A percentile compares a stretch with the other conserved stretches of the same genome.
These are phyloP conservation scores for Sanderia malayensis DNA, from an alignment of 30 jellyfish, hydroid and myxozoan species.

Conservation along the genomic window DNA sequence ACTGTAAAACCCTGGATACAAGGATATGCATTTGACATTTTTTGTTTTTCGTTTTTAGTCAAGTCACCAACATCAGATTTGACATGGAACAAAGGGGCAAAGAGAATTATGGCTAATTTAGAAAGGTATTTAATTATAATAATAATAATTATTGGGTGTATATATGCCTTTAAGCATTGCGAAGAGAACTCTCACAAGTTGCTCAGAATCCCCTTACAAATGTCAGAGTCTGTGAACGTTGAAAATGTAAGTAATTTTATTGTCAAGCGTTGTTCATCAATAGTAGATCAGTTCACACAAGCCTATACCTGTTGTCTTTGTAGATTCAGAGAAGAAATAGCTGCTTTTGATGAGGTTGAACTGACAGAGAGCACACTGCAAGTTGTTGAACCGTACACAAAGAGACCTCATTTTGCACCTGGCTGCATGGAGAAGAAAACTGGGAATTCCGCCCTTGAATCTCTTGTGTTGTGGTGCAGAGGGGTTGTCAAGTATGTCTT, in stretches of 20 bases:
- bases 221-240: too few relatives aligned
- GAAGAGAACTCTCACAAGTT: too few relatives aligned
- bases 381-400: slow-evolving; percentile 66
- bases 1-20: not conserved
- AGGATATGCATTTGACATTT: not conserved
- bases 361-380: slow-evolving; percentile 71
- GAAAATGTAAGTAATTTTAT: too few relatives aligned
- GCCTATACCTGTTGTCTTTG: too few relatives aligned
- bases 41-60: slow-evolving; percentile 47
- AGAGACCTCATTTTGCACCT: slow-evolving; percentile 73
- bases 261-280: too few relatives aligned
- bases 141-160: too few relatives aligned
- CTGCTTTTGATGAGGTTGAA: slow-evolving; percentile 78
- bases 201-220: too few relatives aligned
- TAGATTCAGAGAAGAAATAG: slow-evolving; percentile 75
- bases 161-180: too few relatives aligned
- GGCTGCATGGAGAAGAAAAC: slow-evolving; percentile 74
- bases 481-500: slow-evolving; percentile 78
- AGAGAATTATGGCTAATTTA: slow-evolving; percentile 82
- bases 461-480: slow-evolving; percentile 69
- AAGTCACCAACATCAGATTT: slow-evolving; percentile 84
- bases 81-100: slow-evolving; percentile 89
- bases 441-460: slow-evolving; percentile 61
- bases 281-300: too few relatives aligned
- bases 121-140: too few relatives aligned